phyloP scores from a whole-genome alignment of 1,140 invertebrate species.

The Diprion similis region DNA sequence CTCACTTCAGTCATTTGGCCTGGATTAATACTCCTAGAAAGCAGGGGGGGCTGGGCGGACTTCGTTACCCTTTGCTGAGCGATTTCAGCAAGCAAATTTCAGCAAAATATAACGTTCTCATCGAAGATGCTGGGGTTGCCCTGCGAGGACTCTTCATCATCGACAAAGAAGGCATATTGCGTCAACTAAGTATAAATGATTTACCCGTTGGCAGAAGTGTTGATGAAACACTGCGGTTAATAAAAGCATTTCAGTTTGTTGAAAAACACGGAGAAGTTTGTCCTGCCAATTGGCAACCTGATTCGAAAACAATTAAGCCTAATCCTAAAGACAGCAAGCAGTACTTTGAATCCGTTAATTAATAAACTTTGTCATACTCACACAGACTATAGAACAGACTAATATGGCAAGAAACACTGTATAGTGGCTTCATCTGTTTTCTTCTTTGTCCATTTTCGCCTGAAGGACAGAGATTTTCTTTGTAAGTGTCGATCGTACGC shows the following conservation, averaged over 20 bases:
- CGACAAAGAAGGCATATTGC: conserved; percentile 73
- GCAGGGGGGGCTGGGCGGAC: conserved; percentile 86
- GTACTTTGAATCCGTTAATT: conserved; percentile 74
- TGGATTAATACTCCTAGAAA: conserved; percentile 78
- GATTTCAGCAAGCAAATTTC: conserved; percentile 93
- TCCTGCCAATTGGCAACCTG: conserved; percentile 85
- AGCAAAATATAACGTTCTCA: conserved; percentile 84
- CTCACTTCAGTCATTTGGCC: conserved; percentile 86
- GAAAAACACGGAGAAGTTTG: conserved; percentile 95
- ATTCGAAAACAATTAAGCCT: conserved; percentile 83
- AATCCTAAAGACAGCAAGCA: conserved; percentile 80
- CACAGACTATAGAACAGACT: neutral
- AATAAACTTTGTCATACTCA: conserved; percentile 10
- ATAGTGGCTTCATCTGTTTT: neutral
- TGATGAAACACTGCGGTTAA: conserved; percentile 86
- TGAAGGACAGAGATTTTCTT: too few relatives aligned
- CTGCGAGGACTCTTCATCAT: conserved; percentile 80
- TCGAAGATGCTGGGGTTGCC: conserved; percentile 86
- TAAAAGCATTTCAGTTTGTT: conserved; percentile 93
- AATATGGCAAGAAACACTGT: neutral
- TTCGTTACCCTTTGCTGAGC: conserved; percentile 90
- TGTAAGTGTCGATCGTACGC: too few relatives aligned
- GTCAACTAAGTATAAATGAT: conserved; percentile 87
- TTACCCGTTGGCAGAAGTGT: conserved; percentile 92
- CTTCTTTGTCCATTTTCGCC: neutral